phyloP scores from a whole-genome alignment of 2,113 vertebrate genomes.

The Channa argus region DNA sequence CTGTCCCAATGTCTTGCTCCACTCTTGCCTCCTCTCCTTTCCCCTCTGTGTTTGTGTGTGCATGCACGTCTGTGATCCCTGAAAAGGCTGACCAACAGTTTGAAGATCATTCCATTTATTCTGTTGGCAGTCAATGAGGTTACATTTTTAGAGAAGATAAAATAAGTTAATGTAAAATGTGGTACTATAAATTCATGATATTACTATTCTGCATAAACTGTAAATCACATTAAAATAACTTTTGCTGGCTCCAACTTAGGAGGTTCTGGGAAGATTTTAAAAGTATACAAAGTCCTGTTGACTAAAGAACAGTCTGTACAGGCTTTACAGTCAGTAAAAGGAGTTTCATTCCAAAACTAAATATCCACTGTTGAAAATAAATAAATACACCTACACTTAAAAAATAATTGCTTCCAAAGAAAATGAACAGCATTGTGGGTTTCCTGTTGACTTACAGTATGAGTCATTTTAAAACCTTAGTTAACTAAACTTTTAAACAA shows the following conservation, averaged over 20 bases:
- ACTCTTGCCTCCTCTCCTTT: conserved; percentile 34
- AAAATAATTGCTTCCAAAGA: conserved; percentile 27
- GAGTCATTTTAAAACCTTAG: conserved; percentile 56
- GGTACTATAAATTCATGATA: conserved; percentile 22
- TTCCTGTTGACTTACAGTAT: conserved; percentile 40
- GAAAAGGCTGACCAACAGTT: conserved; percentile 30
- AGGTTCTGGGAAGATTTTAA: conserved; percentile 27
- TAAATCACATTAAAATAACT: conserved; percentile 38
- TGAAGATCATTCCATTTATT: conserved; percentile 37
- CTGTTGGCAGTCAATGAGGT: conserved; percentile 31
- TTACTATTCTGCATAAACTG: conserved; percentile 20
- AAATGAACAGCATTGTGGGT: conserved; percentile 45
- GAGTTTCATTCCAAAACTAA: conserved; percentile 23
- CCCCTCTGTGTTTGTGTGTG: not conserved
- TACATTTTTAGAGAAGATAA: conserved; percentile 41
- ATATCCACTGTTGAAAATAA: conserved; percentile 33
- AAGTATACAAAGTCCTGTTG: conserved; percentile 13
- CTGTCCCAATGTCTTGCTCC: conserved; percentile 53
- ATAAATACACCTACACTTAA: conserved; percentile 43
- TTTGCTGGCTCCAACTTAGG: conserved; percentile 7
- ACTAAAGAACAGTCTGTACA: conserved; percentile 1
- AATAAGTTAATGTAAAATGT: conserved; percentile 29
- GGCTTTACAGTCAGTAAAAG: conserved; percentile 1
- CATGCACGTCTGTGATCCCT: not conserved
- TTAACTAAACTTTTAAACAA: conserved; percentile 41